phyloP scores from a whole-genome alignment of 2,797 vertebrate species.

The Clarias pachynema region DNA sequence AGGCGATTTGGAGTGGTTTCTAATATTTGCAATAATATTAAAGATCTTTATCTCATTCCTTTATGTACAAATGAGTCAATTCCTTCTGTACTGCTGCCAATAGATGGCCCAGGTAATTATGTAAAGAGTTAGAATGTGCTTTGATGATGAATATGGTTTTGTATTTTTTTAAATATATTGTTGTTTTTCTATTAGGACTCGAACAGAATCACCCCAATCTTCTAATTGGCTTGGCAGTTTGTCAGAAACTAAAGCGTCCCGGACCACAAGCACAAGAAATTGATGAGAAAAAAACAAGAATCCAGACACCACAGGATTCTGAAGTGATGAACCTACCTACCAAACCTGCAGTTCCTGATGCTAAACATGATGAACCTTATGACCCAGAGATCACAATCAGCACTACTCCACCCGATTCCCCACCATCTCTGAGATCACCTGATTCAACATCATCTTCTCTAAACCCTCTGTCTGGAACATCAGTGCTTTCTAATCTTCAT shows the following conservation, averaged over 20 bases:
- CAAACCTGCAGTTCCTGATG: conserved; percentile 71
- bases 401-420: conserved; percentile 79
- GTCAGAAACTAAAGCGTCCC: conserved; percentile 87
- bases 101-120: conserved; percentile 91
- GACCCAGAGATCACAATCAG: conserved; percentile 72
- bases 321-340: conserved; percentile 67
- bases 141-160: not conserved
- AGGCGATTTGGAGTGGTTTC: conserved; percentile 95
- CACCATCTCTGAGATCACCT: conserved; percentile 71
- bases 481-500: conserved; percentile 65
- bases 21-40: conserved; percentile 90
- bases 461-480: conserved; percentile 68
- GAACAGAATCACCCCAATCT: conserved; percentile 91
- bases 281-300: conserved; percentile 84
- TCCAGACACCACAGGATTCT: conserved; percentile 76
- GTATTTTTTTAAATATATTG: not conserved
- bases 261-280: conserved; percentile 69
- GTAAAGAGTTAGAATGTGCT: not conserved
- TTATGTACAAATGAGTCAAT: conserved; percentile 89
- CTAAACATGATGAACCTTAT: conserved; percentile 76
- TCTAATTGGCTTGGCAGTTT: conserved; percentile 90
- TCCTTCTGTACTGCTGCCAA: conserved; percentile 89
- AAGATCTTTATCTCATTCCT: conserved; percentile 97
- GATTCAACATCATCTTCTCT: conserved; percentile 71
- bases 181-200: conserved; percentile 77